A percentile compares a stretch with the other conserved stretches of the same genome.
These are phyloP conservation scores for Stramonita haemastoma DNA, from an alignment of 2,888 invertebrate genomes.

Conservation along the genomic window DNA sequence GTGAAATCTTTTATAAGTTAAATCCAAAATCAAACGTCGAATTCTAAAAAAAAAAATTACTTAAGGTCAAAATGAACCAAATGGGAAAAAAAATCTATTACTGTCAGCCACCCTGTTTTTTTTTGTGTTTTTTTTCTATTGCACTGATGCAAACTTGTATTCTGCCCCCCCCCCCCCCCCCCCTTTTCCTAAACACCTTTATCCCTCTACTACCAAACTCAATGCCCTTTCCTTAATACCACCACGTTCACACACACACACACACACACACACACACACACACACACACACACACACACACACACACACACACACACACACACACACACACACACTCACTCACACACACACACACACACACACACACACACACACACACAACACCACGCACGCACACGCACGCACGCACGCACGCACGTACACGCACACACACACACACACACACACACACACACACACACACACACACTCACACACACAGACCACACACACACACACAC, in stretches of 20 bases:
- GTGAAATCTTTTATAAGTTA: too few relatives aligned
- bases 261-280: background rate
- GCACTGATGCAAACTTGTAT: background rate
- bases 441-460: too few relatives aligned
- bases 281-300: background rate
- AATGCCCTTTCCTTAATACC: background rate
- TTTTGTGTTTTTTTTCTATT: background rate
- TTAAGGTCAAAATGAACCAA: background rate
- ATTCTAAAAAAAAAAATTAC: background rate
- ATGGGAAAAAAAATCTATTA: background rate
- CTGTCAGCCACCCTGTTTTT: too few relatives aligned
- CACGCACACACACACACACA: too few relatives aligned
- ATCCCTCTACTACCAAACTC: background rate
- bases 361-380: too few relatives aligned
- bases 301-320: background rate
- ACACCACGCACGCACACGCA: background rate
- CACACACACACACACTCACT: background rate
- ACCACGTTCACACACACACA: slow-evolving; percentile 8
- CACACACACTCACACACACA: too few relatives aligned
- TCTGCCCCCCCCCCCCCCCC: background rate
- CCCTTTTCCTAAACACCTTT: background rate
- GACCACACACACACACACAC: too few relatives aligned
- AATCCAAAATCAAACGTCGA: background rate
- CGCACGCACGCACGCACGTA: too few relatives aligned
- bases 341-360: background rate